Conservation (phyloP, 2,888 invertebrate species). For the Sarcophaga carnaria region DNA sequence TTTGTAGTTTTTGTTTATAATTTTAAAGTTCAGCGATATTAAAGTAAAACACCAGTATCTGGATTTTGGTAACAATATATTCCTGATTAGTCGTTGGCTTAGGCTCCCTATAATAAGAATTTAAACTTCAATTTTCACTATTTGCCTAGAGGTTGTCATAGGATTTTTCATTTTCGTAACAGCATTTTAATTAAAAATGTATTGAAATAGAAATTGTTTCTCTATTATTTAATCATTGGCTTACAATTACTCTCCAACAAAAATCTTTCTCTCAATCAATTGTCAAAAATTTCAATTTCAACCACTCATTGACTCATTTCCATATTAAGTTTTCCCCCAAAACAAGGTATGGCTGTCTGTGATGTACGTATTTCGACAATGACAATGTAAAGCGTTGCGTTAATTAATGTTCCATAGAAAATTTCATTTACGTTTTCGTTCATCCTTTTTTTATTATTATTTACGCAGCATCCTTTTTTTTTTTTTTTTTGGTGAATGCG, state of each 20-base stretch:
- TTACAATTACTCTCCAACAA: neutral
- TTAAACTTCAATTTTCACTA: too few species aligned
- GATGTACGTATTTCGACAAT: neutral
- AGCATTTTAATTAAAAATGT: neutral
- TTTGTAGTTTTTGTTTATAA: too few species aligned
- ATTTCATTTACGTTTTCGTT: constrained; percentile 34
- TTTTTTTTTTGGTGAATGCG: neutral
- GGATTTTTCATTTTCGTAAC: too few species aligned
- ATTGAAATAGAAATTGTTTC: neutral
- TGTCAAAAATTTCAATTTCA: neutral
- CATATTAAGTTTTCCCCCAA: neutral
- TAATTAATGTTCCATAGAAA: constrained; percentile 67
- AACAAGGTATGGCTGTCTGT: neutral
- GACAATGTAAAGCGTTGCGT: constrained; percentile 19
- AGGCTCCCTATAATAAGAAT: too few species aligned
- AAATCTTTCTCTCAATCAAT: neutral
- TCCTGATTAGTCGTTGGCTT: too few species aligned
- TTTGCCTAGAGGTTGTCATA: too few species aligned
- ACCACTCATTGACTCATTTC: neutral
- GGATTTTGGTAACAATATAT: too few species aligned
- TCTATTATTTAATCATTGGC: neutral
- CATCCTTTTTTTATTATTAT: constrained; percentile 43
- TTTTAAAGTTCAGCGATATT: too few species aligned
- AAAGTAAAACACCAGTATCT: too few species aligned
- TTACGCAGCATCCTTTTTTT: constrained; percentile 65